Conservation (phyloP, 2,797 vertebrate species). For the Potorous gilbertii region DNA sequence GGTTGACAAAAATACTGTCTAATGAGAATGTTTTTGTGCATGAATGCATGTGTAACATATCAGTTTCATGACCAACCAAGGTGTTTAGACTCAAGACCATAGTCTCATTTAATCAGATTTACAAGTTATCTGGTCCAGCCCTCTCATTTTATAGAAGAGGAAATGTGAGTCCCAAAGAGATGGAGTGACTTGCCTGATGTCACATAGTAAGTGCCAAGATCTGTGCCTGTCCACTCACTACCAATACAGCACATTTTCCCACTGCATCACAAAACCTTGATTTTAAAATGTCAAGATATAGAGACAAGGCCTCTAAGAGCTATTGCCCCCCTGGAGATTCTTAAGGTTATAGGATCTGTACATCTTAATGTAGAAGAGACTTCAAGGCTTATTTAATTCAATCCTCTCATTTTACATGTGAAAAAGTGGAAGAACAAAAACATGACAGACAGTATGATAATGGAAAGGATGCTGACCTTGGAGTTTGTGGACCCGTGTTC, state of each 20-base stretch:
- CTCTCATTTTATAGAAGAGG: neutral
- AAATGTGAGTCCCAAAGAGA: neutral
- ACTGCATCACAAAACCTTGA: neutral
- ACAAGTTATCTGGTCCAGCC: neutral
- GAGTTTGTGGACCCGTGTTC: neutral
- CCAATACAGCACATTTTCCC: neutral
- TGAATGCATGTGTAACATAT: neutral
- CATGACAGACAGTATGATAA: neutral
- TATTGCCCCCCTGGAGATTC: neutral
- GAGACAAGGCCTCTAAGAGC: neutral
- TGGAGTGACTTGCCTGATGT: neutral
- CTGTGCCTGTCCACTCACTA: neutral
- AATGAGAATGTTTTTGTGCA: neutral
- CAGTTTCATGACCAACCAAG: neutral
- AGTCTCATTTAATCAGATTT: neutral
- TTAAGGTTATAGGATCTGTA: neutral
- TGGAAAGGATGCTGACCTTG: neutral
- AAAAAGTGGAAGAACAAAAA: neutral
- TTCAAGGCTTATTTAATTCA: neutral
- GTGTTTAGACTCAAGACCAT: neutral
- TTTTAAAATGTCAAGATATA: neutral
- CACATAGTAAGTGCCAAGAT: neutral
- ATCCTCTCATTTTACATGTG: neutral
- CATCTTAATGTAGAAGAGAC: neutral
- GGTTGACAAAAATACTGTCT: neutral